Base-by-base conservation (phyloP, 2,888 invertebrate species). In the Drosophila anomalata region DNA sequence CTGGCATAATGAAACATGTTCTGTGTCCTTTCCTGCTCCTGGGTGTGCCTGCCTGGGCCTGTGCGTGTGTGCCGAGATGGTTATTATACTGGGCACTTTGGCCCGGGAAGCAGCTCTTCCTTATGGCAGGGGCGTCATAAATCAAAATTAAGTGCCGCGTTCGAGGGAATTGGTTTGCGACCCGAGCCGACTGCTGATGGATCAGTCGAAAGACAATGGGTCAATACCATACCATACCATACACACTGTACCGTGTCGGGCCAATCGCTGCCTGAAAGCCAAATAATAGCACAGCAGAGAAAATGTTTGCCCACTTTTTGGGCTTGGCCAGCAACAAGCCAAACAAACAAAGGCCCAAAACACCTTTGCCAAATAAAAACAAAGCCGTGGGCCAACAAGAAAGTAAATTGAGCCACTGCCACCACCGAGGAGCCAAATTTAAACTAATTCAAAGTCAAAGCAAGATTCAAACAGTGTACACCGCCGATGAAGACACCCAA, bases 361-460 rank as follows among this genome's bases (percentile, higher is more conserved):
- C 61, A 71, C 71, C 60, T 70, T 50, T 55, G 68, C 22, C 56
- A 52, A 53, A 63, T 33, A 63, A 51, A 26, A 42, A 48, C 31
- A 41, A 14, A 14, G n/a, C 17, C 42, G 12, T 7, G 33, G 20
- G 17, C 22, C 39, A 47, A 57, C 48, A 42, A 42, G 52, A 73
- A 66, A 54, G 62, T 41, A 69, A 74, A 73, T 48, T 56, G 73
- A 73, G 82, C 66, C 79, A 76, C 62, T 78, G 71, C 68, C 74
- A 79, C 68, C 74, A 79, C 44, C 52, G 47, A 41, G 67, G 57
- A 74, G 50, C 67, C 56, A 59, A 75, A 62, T 59, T 66, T 50
- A 54, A 87, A 67, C 73, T 68, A 72, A 87, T 76, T 80, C 84
- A 82, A 82, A 82, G 81, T 78, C 87, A 87, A 48, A 80, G 61